Evolutionary conservation across 1,140 invertebrate species (phyloP).

Genomic region (Drosophila chauvacae): DNA sequence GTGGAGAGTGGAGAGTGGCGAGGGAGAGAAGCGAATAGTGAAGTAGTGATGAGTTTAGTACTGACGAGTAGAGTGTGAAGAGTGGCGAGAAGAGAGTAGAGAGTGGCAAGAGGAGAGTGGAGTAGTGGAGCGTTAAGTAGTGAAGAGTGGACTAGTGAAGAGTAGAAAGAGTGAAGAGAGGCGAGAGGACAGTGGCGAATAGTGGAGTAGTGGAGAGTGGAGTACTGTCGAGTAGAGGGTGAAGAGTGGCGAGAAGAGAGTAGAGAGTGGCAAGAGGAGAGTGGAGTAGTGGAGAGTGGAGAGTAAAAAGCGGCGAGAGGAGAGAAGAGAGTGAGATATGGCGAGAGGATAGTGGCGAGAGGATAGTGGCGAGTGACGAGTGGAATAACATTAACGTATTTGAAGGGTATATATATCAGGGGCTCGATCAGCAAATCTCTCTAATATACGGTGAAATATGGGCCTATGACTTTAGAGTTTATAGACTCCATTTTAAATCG

Average conservation of each 20-base stretch:
- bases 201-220: not conserved
- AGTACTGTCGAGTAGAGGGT: no score
- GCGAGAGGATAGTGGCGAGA: no score
- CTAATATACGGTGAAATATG: not conserved
- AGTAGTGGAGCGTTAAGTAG: not conserved
- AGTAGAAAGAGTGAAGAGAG: not conserved
- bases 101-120: not conserved
- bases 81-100: not conserved
- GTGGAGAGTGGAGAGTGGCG: not conserved
- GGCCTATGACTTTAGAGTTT: not conserved
- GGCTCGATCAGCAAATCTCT: slow-evolving; percentile 6
- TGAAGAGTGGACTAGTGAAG: not conserved
- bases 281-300: no score
- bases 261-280: no score
- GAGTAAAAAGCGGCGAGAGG: not conserved
- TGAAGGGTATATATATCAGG: not conserved
- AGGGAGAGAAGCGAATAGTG: not conserved
- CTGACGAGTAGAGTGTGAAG: not conserved
- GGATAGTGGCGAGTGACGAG: no score
- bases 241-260: not conserved
- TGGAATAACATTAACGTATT: no score
- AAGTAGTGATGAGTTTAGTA: not conserved
- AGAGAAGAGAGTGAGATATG: no score
- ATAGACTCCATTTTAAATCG: not conserved
- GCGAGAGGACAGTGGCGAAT: not conserved